Conservation (phyloP, 2,797 vertebrate species). For the Lacerta bilineata region DNA sequence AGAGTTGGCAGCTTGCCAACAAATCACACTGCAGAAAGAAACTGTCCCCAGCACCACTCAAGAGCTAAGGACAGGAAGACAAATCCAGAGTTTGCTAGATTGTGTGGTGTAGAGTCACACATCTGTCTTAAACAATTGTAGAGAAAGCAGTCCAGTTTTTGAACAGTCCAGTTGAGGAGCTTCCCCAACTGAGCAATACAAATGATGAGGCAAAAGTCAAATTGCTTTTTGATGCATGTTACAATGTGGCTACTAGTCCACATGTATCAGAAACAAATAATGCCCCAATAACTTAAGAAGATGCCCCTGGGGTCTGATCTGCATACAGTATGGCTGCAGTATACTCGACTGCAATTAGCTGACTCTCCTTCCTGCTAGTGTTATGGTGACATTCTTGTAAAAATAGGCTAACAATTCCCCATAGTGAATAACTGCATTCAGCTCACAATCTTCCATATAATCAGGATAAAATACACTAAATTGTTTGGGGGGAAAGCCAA, state of each 20-base stretch:
- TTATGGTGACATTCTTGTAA: background rate
- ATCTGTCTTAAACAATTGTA: background rate
- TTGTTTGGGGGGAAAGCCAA: background rate
- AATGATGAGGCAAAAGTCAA: background rate
- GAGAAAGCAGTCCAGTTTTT: background rate
- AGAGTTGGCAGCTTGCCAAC: slow-evolving; percentile 20
- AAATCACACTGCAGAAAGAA: slow-evolving; percentile 50
- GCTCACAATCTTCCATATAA: background rate
- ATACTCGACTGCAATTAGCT: background rate
- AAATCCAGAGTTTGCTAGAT: background rate
- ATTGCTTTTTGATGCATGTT: background rate
- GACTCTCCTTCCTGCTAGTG: background rate
- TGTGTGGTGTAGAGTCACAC: background rate
- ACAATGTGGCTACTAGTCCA: background rate
- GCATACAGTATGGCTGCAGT: background rate
- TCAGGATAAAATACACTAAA: background rate
- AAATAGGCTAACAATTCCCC: background rate
- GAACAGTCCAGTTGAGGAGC: background rate
- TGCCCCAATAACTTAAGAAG: background rate
- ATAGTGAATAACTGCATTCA: background rate
- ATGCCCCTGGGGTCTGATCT: background rate
- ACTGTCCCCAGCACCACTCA: background rate
- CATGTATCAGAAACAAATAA: background rate
- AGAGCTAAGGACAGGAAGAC: slow-evolving; percentile 13
- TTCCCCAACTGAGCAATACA: background rate